These are phyloP conservation scores for Agrotis clavis DNA, from an alignment of 2,888 invertebrate genomes.

Conservation along the genomic window DNA sequence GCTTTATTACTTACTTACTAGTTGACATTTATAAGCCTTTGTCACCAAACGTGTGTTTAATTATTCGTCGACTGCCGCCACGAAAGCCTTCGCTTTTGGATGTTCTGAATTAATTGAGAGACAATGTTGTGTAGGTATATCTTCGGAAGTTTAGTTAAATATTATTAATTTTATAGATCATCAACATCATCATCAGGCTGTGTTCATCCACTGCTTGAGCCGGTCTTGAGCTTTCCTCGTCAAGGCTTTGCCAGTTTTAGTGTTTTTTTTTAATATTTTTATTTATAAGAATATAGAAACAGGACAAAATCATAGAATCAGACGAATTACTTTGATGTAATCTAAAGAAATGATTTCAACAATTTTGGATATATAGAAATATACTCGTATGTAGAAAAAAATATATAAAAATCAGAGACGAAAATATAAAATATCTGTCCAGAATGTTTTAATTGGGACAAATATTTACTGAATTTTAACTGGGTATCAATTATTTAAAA, in stretches of 20 bases:
- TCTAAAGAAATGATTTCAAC: background rate
- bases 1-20: slow-evolving; percentile 50
- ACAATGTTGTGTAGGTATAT: background rate
- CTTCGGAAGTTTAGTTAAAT: background rate
- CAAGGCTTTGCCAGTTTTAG: no score
- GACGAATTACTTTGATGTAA: background rate
- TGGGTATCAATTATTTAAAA: background rate
- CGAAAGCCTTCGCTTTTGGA: slow-evolving; percentile 24
- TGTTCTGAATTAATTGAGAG: slow-evolving; percentile 7
- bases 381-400: no score
- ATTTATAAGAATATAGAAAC: background rate
- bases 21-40: slow-evolving; percentile 56
- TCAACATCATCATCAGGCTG: no score
- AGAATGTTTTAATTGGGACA: background rate
- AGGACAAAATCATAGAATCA: background rate
- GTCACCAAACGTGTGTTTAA: slow-evolving; percentile 53
- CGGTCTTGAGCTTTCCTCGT: no score
- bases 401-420: background rate
- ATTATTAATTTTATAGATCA: no score
- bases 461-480: background rate
- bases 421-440: background rate
- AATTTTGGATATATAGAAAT: no score
- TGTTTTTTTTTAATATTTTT: background rate
- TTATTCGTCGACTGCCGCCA: slow-evolving; percentile 42
- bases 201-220: no score